phyloP scores from a whole-genome alignment of 2,888 invertebrate genomes.

The Tipula lateralis region DNA sequence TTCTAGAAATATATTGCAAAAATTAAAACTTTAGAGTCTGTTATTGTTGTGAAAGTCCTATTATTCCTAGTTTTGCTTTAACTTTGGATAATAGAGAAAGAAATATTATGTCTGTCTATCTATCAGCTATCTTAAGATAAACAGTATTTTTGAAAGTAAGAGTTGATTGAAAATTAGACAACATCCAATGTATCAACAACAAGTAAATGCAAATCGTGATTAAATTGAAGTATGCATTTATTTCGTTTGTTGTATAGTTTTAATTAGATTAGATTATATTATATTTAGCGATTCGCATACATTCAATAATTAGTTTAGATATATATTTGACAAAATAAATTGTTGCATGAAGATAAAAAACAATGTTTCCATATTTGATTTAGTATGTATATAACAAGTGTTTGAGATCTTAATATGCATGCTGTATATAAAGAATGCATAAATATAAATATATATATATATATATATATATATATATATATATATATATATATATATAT shows the following conservation, averaged over 20 bases:
- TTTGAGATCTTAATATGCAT: not conserved
- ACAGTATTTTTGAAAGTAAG: constrained; percentile 4
- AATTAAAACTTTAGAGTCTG: not conserved
- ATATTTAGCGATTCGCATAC: not conserved
- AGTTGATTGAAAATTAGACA: constrained; percentile 13
- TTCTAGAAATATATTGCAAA: not conserved
- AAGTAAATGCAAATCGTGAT: constrained; percentile 4
- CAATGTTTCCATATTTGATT: not conserved
- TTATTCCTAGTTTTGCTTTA: constrained; percentile 13
- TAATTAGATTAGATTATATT: not conserved
- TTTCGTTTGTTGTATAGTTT: not conserved
- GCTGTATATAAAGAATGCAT: no score
- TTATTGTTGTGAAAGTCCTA: constrained; percentile 19
- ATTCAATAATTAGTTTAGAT: no score
- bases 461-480: not conserved
- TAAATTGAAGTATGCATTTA: not conserved
- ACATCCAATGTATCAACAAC: not conserved
- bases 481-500: not conserved
- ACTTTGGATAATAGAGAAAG: not conserved
- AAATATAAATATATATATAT: not conserved
- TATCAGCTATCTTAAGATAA: constrained; percentile 24
- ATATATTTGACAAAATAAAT: not conserved
- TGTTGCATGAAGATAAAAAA: not conserved
- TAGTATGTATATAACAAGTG: not conserved
- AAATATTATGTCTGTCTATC: not conserved